Evolutionary conservation across 2,797 vertebrate species (phyloP), one percentile per base, ranked within the genome.

Genomic region (Sorex maritimensis): DNA sequence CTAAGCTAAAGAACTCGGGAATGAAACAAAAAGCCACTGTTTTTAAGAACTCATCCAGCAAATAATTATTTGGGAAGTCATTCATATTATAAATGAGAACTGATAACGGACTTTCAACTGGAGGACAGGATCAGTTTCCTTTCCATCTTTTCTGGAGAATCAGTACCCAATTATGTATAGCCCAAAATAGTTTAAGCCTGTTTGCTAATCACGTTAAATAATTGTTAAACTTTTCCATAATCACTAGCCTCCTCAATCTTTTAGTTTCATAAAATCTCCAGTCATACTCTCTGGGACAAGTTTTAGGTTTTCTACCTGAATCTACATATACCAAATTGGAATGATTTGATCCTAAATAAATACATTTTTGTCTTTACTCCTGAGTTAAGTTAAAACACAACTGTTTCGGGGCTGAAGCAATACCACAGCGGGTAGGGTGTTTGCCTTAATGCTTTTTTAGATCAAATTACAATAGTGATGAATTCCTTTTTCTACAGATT

Each of bases 401-500:
- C 0, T 44, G 41, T 44, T 44, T 44, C 87, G 28, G 26, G 34
- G 34, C 34, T 34, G 34, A 2, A 34, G 34, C 34, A 34, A 34
- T 34, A 34, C 34, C 34, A 34, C 34, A 34, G 34, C 34, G 34
- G 34, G 34, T 34, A 34, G 34, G 34, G 34, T 34, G 34, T 34
- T 34, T 34, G 34, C 34, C 34, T 34, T 34, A 34, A 44, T 44
- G 41, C 7, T 23, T 23, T 19, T 85, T 90, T 30, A 90, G 69
- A 73, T 4, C 6, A 88, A 44, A 79, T 65, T 79, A 75, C n/a
- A 94, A 68, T 24, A 92, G 23, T 86, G 84, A 14, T 69, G 38
- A 90, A 81, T 73, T 88, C 84, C 28, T 88, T 26, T 95, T 7
- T 21, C n/a, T 49, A 79, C 71, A 93, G 21, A 94, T 46, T 14